Base-by-base conservation (phyloP, 2,797 vertebrate genomes). In the Tadarida brasiliensis region DNA sequence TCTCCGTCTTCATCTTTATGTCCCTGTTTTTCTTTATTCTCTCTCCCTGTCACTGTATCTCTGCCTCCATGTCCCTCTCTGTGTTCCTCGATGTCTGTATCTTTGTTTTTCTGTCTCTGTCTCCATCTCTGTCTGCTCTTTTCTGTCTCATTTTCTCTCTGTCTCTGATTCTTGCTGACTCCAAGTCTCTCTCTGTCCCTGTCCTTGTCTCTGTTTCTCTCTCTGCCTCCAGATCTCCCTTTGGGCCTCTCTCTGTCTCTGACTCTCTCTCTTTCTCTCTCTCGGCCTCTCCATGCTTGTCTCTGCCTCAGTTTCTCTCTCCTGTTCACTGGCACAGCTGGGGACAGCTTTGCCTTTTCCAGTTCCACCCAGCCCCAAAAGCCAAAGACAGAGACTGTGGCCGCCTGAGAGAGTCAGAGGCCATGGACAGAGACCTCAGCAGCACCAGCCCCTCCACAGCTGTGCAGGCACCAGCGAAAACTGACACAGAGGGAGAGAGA, bases 261-360 rank as follows among this genome's bases (percentile, higher is more conserved):
- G 39, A 0, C 35, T 70, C 67, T 73, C 54, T 51, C 47, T 59
- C 51, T 90, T 24, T 14, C 67, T 73, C 63, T 59, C 51, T 85
- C 35, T 14, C 14, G 5, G 51, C 14, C 11, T 84, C 57, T 59
- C 51, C 7, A 17, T 57, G 81, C n/a, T 88, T 10, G 24, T 33
- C 67, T 68, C 54, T 61, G 83, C 92, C 87, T 87, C n/a, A 6
- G 67, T 89, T 89, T 85, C 80, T n/a, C 39, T 61, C 30, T 54
- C 47, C 30, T 70, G 9, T 57, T 90, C 61, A 28, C 17, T 5
- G 3, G 71, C 71, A 11, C 68, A 71, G 51, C 44, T 44, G 47
- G 28, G 81, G 70, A 15, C 39, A 63, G 28, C 51, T 65, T 63
- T 35, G 24, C 8, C 28, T 59, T 67, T 67, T 65, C 39, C 33